A percentile compares a stretch with the other conserved stretches of the same genome.
phyloP scores from a whole-genome alignment of 2,888 invertebrate genomes.

The Yponomeuta cagnagella region DNA sequence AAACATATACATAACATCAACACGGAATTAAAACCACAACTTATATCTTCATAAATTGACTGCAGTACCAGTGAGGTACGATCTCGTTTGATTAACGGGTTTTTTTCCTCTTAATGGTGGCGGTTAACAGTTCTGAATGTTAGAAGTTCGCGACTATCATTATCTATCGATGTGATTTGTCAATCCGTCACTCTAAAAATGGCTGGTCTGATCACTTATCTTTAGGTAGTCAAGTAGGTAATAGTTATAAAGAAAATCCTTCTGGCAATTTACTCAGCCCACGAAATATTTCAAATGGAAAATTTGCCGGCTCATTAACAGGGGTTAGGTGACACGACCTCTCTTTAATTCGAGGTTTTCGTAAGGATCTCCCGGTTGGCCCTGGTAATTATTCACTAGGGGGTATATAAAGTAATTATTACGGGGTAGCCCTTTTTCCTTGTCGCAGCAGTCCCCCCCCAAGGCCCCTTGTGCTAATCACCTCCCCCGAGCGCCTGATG shows the following conservation, averaged over 20 bases:
- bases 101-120: no score
- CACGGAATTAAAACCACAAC: conserved; percentile 33
- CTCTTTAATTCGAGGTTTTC: conserved; percentile 54
- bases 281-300: conserved; percentile 25
- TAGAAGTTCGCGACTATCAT: no score
- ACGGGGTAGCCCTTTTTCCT: conserved; percentile 71
- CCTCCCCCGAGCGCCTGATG: conserved; percentile 57
- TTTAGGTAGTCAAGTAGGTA: no score
- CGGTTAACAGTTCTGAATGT: no score
- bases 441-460: conserved; percentile 48
- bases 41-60: not conserved
- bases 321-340: conserved; percentile 28
- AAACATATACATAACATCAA: conserved; percentile 29
- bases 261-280: not conserved
- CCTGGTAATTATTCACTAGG: conserved; percentile 69
- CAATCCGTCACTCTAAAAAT: no score
- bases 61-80: no score
- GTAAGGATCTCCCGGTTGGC: conserved; percentile 64
- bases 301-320: conserved; percentile 64
- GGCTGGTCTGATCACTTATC: no score
- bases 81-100: no score
- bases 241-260: no score
- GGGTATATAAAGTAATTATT: conserved; percentile 73
- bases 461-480: conserved; percentile 52
- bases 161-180: no score